Evolutionary conservation across 35 echinoderm and acorn worm genomes (phyloP).

Genomic region (Nesometra sesokonis): DNA sequence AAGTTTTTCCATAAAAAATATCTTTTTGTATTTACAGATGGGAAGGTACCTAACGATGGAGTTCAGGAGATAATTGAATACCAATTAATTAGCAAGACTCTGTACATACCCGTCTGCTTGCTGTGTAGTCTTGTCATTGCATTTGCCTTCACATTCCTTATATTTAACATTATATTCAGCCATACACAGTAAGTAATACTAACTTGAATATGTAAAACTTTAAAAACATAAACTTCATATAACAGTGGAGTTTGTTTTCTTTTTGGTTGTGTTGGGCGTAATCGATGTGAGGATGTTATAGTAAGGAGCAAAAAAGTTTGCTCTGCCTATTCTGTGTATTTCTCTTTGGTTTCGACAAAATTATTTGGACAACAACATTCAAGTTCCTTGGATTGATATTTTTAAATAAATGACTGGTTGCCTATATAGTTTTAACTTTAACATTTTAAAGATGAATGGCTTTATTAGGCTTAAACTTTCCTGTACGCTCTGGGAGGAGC

Average conservation of each 20-base stretch:
- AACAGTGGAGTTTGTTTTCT: no score
- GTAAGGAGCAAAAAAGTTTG: no score
- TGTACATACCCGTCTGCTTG: conserved; percentile 65
- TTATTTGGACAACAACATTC: conserved; percentile 11
- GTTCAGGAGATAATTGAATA: conserved; percentile 30
- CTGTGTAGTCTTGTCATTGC: conserved; percentile 60
- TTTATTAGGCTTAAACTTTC: no score
- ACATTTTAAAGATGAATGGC: no score
- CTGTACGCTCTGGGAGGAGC: no score
- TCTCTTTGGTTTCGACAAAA: conserved; percentile 61
- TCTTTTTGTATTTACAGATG: conserved; percentile 2
- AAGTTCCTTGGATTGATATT: conserved; percentile 48
- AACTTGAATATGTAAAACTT: no score
- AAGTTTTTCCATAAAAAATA: no score
- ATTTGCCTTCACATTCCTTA: conserved; percentile 59
- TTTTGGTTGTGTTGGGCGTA: no score
- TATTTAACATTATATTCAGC: conserved; percentile 70
- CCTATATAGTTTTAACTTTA: no score
- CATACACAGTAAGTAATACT: conserved; percentile 64
- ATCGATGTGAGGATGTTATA: no score
- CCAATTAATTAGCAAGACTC: conserved; percentile 54
- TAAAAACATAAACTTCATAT: no score
- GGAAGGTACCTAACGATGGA: conserved; percentile 48
- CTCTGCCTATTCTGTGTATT: conserved; percentile 70
- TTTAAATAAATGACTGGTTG: no score